Evolutionary conservation across 2,113 vertebrate genomes (phyloP), one percentile per base, ranked within the genome.

Genomic region (Pterocles orientalis): DNA sequence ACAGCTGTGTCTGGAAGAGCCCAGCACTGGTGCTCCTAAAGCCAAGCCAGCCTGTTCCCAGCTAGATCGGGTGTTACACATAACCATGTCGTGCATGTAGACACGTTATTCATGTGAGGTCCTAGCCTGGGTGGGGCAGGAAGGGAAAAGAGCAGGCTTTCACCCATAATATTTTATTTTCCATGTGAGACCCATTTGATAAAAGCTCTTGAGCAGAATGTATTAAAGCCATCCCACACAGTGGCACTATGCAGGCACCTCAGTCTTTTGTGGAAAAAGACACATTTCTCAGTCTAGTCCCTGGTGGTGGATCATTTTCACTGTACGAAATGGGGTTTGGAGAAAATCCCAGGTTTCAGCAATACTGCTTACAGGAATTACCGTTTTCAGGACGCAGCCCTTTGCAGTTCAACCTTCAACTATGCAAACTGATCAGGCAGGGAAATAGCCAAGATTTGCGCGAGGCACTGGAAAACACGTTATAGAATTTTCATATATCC

Each of bases 351-450:
- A 36, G 33, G 13, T 79, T 79, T 48, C 84, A 85, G 48, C 57
- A 89, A 7, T 54, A 18, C 20, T 50, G n/a, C 61, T 86, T 60
- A 51, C 26, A 87, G 70, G 58, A 79, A 18, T 61, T 47, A 60
- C 62, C 73, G 68, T 58, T 92, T 84, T 64, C 58, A 82, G 77
- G 53, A 89, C 82, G 86, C 69, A 50, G 47, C 79, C 79, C 64
- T 95, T 82, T 87, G 81, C 65, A 94, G 81, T 84, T 94, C 83
- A 90, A 6, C 58, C 71, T 92, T 65, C 82, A 68, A 71, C 65
- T 48, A 90, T 4, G 0, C 53, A 71, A 82, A 72, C 36, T 78
- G 66, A 64, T 89, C 90, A 71, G 91, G 54, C 75, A 78, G 75
- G 76, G 68, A 73, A 95, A 90, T 54, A 92, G 71, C 41, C 79